Evolutionary conservation across 2,113 vertebrate species (phyloP).

Genomic region (Thymallus thymallus): DNA sequence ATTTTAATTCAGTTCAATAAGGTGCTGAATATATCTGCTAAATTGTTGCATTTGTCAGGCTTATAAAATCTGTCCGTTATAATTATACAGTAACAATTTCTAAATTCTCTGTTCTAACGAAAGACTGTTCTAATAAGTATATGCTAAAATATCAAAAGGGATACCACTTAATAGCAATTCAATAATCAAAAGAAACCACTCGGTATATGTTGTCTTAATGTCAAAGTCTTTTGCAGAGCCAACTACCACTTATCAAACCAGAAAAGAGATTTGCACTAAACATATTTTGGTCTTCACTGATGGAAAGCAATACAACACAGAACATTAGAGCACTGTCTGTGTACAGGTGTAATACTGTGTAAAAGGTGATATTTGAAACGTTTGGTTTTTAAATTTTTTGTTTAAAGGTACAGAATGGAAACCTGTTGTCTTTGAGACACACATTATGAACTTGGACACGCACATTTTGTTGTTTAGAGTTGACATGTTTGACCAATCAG

Average conservation of each 20-base stretch:
- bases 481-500: constrained; percentile 39
- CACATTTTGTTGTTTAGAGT: constrained; percentile 40
- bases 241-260: constrained; percentile 72
- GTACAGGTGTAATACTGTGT: constrained; percentile 57
- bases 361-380: constrained; percentile 56
- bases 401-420: constrained; percentile 62
- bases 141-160: constrained; percentile 51
- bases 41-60: constrained; percentile 46
- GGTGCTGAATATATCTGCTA: constrained; percentile 40
- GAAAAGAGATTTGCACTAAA: constrained; percentile 82
- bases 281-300: constrained; percentile 73
- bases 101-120: constrained; percentile 20
- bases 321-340: constrained; percentile 57
- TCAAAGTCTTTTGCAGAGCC: constrained; percentile 37
- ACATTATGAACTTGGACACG: constrained; percentile 40
- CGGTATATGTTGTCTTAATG: constrained; percentile 47
- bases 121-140: constrained; percentile 28
- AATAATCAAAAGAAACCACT: constrained; percentile 50
- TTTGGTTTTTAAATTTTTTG: constrained; percentile 43
- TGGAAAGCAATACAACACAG: constrained; percentile 76
- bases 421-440: constrained; percentile 46
- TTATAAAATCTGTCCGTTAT: constrained; percentile 8
- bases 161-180: constrained; percentile 61
- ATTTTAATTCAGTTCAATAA: constrained; percentile 16
- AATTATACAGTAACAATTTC: constrained; percentile 14